These are phyloP conservation scores for Leptinotarsa tumamoca DNA, from an alignment of 2,888 invertebrate genomes.

Conservation along the genomic window DNA sequence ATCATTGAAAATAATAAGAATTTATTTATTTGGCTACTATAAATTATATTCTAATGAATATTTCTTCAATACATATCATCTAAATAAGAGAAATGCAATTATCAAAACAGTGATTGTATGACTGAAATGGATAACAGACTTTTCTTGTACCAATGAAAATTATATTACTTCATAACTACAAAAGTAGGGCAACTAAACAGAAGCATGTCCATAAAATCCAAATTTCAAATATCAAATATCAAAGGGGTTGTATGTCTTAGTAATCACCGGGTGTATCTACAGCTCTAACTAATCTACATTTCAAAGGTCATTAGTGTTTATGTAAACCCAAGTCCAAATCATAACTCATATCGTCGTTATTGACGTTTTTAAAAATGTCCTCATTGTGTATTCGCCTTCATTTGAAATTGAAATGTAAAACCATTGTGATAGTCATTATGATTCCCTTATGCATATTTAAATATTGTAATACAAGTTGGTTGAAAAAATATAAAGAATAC, in stretches of 20 bases:
- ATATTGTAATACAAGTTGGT: slow-evolving; percentile 32
- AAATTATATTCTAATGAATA: no score
- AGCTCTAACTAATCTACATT: slow-evolving; percentile 4
- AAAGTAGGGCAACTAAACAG: background rate
- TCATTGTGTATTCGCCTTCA: slow-evolving; percentile 44
- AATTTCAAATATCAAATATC: background rate
- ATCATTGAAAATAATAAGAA: no score
- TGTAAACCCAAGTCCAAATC: slow-evolving; percentile 25
- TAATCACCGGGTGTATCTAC: background rate
- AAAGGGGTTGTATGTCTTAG: background rate
- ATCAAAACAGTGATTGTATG: no score
- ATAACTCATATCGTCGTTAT: slow-evolving; percentile 41
- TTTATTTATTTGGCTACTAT: no score
- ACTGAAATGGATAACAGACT: no score
- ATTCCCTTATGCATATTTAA: slow-evolving; percentile 48
- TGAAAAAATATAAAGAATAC: slow-evolving; percentile 10
- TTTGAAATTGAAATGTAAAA: slow-evolving; percentile 48
- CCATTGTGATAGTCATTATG: slow-evolving; percentile 44
- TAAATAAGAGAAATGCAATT: no score
- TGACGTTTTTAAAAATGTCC: slow-evolving; percentile 44
- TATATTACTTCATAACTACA: no score
- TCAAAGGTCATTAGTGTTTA: slow-evolving; percentile 18
- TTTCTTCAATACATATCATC: no score
- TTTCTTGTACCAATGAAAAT: no score
- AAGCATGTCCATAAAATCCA: background rate